Base-by-base conservation (phyloP, 2,797 vertebrate genomes). In the Pseudochromis fuscus region DNA sequence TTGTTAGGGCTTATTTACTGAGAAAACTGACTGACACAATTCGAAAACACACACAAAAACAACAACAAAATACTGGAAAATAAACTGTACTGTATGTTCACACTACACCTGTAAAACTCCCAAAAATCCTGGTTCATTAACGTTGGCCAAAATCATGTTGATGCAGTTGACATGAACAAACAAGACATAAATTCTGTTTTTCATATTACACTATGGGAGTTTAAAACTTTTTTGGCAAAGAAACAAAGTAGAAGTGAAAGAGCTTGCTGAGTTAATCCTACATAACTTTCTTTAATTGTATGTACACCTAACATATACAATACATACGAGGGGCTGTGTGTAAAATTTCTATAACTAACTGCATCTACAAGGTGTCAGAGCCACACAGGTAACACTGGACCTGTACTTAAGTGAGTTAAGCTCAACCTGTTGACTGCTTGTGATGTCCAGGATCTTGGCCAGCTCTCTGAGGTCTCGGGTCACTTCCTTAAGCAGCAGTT, bases 401-500 rank as follows among this genome's bases (percentile, higher is more conserved):
- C 3, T 2, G 31, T 7, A 5, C n/a, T n/a, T 33, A 9, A 33
- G 37, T 18, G 13, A 16, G 4, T 40, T 4, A 18, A 19, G 1
- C 10, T 30, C 88, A 90, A 98, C 98, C 96, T 98, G 94, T 8
- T 98, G 97, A 90, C 96, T 97, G 93, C 95, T 96, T 76, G 95
- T 95, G 87, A 97, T 93, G 79, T 97, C 96, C 90, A 96, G 84
- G 24, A 94, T 91, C 92, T 94, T 96, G 79, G 96, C 96, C 74
- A 98, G 86, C 79, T 98, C 97, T 87, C 98, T 94, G 79, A 98
- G 92, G 81, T 96, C 94, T 81, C 33, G 90, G 28, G 94, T 95
- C 28, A 97, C 96, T 77, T 97, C 97, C 85, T 98, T 97, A 55
- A 98, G 91, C 77, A 99, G 96, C 68, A 98, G 90, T 78, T 96